Evolutionary conservation across 2,797 vertebrate species (phyloP), one percentile per base, ranked within the genome.

Genomic region (Mormyrus proboscirostris): DNA sequence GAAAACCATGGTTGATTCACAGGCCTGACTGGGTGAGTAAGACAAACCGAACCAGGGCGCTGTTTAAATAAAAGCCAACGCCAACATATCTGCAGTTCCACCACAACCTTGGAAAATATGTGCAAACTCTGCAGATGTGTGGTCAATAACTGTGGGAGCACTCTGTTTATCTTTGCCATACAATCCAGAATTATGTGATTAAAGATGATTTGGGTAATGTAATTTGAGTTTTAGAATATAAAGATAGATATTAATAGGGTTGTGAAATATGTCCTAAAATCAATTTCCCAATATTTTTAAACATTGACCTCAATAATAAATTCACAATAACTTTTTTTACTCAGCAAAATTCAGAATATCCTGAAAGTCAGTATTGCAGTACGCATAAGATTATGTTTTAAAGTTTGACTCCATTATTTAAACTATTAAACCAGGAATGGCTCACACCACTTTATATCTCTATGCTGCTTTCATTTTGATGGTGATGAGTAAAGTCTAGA

Each of bases 1-100:
- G 29, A 33, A 33, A 91, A 91, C 0, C 92, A 83, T 25, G 88
- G 89, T 87, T 90, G 91, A 94, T 90, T 93, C 93, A 95, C 92
- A 88, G 90, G 53, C 90, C 82, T 62, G 88, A 19, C 38, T 5
- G 89, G 57, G 79, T 69, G 91, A 44, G 73, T 1, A 41, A 79
- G 92, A 92, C 87, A 92, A 90, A 73, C 91, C 91, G 83, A 49
- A 82, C 82, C 91, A 87, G 12, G 90, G 92, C 94, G 93, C 87
- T 91, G 89, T 33, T 3, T 76, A 86, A 93, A 89, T 90, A 91
- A 94, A 92, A 87, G 49, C 88, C 91, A 93, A 92, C 88, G 91
- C 41, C 90, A 92, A 94, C 91, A 9, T 69, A 95, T 93, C 88
- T 92, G 86, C 83, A 88, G 89, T 91, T 93, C 91, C 92, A 91